Evolutionary conservation across 2,888 invertebrate species (phyloP), one percentile per base, ranked within the genome.

Genomic region (Blomia tropicalis): DNA sequence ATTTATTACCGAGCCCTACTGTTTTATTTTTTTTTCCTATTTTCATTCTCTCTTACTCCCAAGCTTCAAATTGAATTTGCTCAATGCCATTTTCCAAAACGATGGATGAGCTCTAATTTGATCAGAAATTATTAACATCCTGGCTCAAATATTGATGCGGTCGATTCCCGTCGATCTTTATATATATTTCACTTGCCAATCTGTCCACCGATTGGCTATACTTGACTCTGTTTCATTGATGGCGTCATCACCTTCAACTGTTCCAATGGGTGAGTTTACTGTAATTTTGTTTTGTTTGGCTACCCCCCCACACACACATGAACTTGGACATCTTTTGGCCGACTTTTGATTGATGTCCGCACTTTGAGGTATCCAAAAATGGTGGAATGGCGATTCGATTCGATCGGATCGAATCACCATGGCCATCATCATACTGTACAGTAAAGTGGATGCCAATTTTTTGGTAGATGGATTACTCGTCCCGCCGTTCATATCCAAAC

Each of bases 341-440:
- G 22, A 47, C 51, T 47, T 47, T 47, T 47, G 51, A 47, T 47
- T 47, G 51, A 47, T 47, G 51, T n/a, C 51, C n/a, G 27, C 17
- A 17, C 36, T 11, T n/a, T 47, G 51, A 41, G 41, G 41, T 41
- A n/a, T n/a, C n/a, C n/a, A n/a, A n/a, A n/a, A n/a, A n/a, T n/a
- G n/a, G n/a, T n/a, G n/a, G n/a, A n/a, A n/a, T n/a, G n/a, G n/a
- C n/a, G n/a, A n/a, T n/a, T n/a, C n/a, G n/a, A n/a, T n/a, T n/a
- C n/a, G n/a, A n/a, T n/a, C n/a, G 36, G 7, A 36, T 17, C 17
- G 36, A 36, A 17, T 7, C 17, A 36, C 7, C 7, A 36, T 7
- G 36, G 36, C 36, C 36, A 36, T 17, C 7, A 17, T 36, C 36
- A 17, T 7, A 36, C 7, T 36, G 36, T 7, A 7, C 7, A 36